Evolutionary conservation across 2,888 invertebrate species (phyloP), one percentile per base, ranked within the genome.

Genomic region (Tipula unca): DNA sequence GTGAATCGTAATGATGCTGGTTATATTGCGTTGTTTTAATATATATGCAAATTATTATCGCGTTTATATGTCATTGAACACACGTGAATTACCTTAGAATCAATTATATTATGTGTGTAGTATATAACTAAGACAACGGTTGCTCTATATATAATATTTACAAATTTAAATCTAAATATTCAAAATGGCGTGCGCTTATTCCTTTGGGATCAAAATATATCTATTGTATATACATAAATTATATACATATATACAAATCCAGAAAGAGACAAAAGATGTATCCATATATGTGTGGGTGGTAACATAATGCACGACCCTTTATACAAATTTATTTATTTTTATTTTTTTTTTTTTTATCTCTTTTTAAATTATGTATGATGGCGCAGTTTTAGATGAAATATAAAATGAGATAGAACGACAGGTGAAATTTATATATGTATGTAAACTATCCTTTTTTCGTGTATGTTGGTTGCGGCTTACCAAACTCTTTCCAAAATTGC

Each of bases 381-480:
- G 35, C 35, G 83, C 32, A 29, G 83, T 83, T 83, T 83, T 83
- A 35, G 83, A 83, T 83, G 83, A 83, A 1, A 83, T n/a, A 83
- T 32, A 83, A 32, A 6, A 83, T 32, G 35, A 83, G 32, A 83
- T 32, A 83, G 35, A 83, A 83, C 29, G 35, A 83, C 83, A 83
- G 83, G 83, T 83, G 83, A 83, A 83, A 83, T 83, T 83, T 83
- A n/a, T n/a, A n/a, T n/a, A n/a, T n/a, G n/a, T n/a, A 83, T 83
- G 29, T 35, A 83, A 83, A 83, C 35, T 83, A 83, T 69, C 69
- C 83, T 83, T 83, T 35, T 32, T 83, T 32, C 32, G 1, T 69
- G 69, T 48, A 25, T 69, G 69, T 69, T 25, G 6, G 48, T 25
- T 69, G 69, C 69, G 69, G 69, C 20, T 69, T 69, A 69, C 69